These are phyloP conservation scores for Hofmannophila pseudospretella DNA, from an alignment of 2,888 invertebrate species.

Conservation along the genomic window DNA sequence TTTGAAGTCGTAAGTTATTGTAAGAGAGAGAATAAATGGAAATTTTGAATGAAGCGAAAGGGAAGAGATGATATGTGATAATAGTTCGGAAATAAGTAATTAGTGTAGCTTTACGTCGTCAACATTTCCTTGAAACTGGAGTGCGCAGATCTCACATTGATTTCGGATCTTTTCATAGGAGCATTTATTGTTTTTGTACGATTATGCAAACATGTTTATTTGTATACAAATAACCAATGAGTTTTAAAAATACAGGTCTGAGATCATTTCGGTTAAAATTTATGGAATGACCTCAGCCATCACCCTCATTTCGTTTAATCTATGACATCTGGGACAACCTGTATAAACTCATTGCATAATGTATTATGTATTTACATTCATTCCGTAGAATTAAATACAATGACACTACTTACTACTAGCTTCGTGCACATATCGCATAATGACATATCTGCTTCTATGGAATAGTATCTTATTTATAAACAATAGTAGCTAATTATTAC, in stretches of 20 bases:
- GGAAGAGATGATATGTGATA: conserved; percentile 64
- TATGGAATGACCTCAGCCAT: too few species aligned
- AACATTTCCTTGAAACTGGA: conserved; percentile 32
- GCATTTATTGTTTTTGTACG: conserved; percentile 44
- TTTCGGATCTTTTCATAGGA: conserved; percentile 52
- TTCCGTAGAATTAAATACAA: too few species aligned
- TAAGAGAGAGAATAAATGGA: conserved; percentile 25
- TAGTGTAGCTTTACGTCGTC: conserved; percentile 33
- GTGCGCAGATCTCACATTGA: conserved; percentile 38
- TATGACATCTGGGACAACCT: too few species aligned
- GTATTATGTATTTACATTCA: too few species aligned
- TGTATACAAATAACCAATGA: too few species aligned
- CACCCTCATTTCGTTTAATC: too few species aligned
- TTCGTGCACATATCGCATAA: conserved; percentile 44
- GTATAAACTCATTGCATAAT: too few species aligned
- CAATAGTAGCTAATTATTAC: conserved; percentile 20
- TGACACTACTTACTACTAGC: conserved; percentile 11
- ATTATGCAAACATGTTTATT: too few species aligned
- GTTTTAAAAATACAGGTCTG: too few species aligned
- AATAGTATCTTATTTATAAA: conserved; percentile 33
- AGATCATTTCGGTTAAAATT: too few species aligned
- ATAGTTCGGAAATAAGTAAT: conserved; percentile 54
- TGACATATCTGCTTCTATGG: conserved; percentile 71
- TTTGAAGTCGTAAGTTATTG: conserved; percentile 5
- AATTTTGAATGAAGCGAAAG: conserved; percentile 29